phyloP scores from a whole-genome alignment of 2,113 vertebrate species.

The Hyaena hyaena region DNA sequence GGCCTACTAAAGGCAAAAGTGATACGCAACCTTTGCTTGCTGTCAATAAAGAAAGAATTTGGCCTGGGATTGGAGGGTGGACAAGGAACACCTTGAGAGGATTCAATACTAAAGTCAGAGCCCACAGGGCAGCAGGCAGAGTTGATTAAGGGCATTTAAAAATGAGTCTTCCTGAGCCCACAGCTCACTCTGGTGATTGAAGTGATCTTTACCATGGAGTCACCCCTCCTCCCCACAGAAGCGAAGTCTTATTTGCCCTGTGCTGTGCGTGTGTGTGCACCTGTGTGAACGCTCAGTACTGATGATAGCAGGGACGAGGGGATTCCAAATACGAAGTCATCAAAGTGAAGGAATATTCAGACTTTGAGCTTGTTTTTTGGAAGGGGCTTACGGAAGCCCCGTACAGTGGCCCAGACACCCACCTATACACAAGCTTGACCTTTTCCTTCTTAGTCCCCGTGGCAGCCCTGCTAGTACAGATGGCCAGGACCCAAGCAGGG shows the following conservation, averaged over 20 bases:
- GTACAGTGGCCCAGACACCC: neutral
- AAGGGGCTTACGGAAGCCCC: neutral
- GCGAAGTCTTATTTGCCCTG: neutral
- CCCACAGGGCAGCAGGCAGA: neutral
- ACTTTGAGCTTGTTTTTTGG: neutral
- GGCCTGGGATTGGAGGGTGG: neutral
- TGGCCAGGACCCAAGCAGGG: neutral
- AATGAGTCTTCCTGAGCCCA: neutral
- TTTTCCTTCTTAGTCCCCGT: neutral
- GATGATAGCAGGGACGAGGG: too few species aligned
- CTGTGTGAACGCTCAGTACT: neutral
- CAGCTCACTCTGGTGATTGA: neutral
- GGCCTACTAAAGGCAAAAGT: neutral
- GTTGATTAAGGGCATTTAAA: neutral
- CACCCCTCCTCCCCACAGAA: neutral
- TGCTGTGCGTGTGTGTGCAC: neutral
- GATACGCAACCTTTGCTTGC: neutral
- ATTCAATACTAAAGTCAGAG: neutral
- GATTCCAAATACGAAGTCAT: neutral
- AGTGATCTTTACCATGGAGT: neutral
- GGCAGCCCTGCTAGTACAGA: neutral
- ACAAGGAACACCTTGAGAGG: neutral
- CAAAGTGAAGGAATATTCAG: neutral
- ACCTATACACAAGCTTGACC: neutral
- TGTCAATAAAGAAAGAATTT: neutral